Base-by-base conservation (phyloP, 1,140 invertebrate species). In the Trinorchestia longiramus region DNA sequence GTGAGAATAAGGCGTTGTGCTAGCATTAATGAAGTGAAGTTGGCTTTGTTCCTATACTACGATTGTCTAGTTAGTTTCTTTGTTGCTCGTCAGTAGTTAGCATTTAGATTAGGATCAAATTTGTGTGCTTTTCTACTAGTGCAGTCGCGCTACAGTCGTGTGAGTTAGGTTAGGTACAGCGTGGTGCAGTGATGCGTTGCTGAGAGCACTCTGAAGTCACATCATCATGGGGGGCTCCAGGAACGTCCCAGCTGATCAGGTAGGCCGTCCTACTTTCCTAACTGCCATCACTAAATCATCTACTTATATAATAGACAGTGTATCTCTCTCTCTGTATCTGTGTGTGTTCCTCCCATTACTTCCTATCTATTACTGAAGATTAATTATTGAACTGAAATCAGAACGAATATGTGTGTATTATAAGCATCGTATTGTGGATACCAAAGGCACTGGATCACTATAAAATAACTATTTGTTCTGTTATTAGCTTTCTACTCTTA, bases 211-310 rank as follows among this genome's bases (percentile, higher is more conserved):
- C 15, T 6, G 42, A 88, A 8, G 87, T 8, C 43, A 42, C 45
- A 57, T 95, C 95, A 41, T 95, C 62, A 94, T 94, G 95, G n/a
- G 62, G 95, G n/a, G 62, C 53, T 53, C 88, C 95, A 95, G 88
- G 62, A 90, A 95, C 95, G 95, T 95, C 28, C 95, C 95, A 53
- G 95, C 95, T 57, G 95, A 95, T 94, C 88, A 95, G 95, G 95
- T 95, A n/a, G n/a, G n/a, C n/a, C n/a, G n/a, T n/a, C n/a, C n/a
- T n/a, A n/a, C n/a, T n/a, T n/a, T n/a, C n/a, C n/a, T n/a, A n/a
- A n/a, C n/a, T n/a, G n/a, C n/a, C n/a, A n/a, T n/a, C n/a, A n/a
- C n/a, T n/a, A n/a, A n/a, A n/a, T n/a, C n/a, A n/a, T n/a, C n/a
- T n/a, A n/a, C n/a, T n/a, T n/a, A n/a, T n/a, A n/a, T n/a, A n/a